phyloP scores from a whole-genome alignment of 2,888 invertebrate genomes.

The Formica aserva region DNA sequence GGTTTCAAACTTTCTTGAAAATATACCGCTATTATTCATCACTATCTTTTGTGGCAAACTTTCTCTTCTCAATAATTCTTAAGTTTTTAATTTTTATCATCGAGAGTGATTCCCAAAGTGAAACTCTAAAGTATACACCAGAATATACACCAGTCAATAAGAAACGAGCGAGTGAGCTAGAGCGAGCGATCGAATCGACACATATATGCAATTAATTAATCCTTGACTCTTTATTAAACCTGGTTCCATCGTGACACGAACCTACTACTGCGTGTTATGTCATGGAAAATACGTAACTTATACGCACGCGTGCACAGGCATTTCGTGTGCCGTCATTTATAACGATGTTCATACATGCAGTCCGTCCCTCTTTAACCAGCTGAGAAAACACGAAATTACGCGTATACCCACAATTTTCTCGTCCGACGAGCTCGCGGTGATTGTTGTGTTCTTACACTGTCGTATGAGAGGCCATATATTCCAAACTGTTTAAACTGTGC shows the following conservation, averaged over 20 bases:
- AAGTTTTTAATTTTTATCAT: conserved; percentile 20
- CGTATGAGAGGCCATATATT: conserved; percentile 22
- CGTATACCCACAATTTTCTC: conserved; percentile 47
- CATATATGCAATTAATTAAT: conserved; percentile 70
- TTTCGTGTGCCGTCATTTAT: conserved; percentile 54
- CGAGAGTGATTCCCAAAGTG: conserved; percentile 5
- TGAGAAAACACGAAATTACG: conserved; percentile 50
- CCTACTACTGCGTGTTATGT: conserved; percentile 64
- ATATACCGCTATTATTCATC: neutral
- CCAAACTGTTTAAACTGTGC: conserved; percentile 49
- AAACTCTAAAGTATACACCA: conserved; percentile 1
- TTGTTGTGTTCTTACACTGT: conserved; percentile 12
- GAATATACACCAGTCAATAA: conserved; percentile 9
- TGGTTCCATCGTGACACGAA: conserved; percentile 52
- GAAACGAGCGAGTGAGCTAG: neutral
- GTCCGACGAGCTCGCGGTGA: conserved; percentile 30
- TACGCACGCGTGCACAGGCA: neutral
- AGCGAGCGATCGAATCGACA: conserved; percentile 17
- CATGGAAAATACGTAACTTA: conserved; percentile 53
- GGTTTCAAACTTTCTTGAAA: neutral
- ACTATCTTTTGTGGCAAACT: neutral
- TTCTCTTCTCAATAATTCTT: conserved; percentile 1
- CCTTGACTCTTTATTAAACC: conserved; percentile 74
- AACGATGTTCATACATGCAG: conserved; percentile 4
- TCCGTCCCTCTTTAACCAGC: conserved; percentile 32